Conservation (phyloP, 2,113 vertebrate species). For the Ellobius talpinus region DNA sequence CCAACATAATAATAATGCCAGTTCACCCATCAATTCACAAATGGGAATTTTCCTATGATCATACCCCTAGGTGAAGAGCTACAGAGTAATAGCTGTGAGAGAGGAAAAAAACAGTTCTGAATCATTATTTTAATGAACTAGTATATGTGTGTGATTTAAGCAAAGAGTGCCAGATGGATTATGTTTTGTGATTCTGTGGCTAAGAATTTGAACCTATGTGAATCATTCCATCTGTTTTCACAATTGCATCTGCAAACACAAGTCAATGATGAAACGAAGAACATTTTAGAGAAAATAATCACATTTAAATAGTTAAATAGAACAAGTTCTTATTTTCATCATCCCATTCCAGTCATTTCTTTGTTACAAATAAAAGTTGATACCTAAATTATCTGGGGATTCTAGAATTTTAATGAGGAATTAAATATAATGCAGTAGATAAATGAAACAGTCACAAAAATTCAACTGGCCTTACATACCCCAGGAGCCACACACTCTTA, state of each 20-base stretch:
- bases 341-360: neutral
- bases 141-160: conserved; percentile 42
- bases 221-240: neutral
- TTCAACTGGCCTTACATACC: too few relatives aligned
- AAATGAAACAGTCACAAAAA: too few relatives aligned
- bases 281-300: neutral
- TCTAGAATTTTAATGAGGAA: conserved; percentile 17
- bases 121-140: neutral
- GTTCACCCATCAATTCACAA: too few relatives aligned
- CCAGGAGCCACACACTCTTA: too few relatives aligned
- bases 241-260: neutral
- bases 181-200: neutral
- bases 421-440: neutral
- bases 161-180: neutral
- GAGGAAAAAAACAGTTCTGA: too few relatives aligned
- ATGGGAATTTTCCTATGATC: too few relatives aligned
- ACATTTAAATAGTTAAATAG: conserved; percentile 11
- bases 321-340: neutral
- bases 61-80: too few relatives aligned
- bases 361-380: conserved; percentile 23
- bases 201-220: conserved; percentile 19
- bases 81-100: too few relatives aligned
- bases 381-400: neutral
- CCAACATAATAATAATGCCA: too few relatives aligned
- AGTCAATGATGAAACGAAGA: neutral